phyloP scores from a whole-genome alignment of 2,797 vertebrate genomes.

The Meda fulgida region DNA sequence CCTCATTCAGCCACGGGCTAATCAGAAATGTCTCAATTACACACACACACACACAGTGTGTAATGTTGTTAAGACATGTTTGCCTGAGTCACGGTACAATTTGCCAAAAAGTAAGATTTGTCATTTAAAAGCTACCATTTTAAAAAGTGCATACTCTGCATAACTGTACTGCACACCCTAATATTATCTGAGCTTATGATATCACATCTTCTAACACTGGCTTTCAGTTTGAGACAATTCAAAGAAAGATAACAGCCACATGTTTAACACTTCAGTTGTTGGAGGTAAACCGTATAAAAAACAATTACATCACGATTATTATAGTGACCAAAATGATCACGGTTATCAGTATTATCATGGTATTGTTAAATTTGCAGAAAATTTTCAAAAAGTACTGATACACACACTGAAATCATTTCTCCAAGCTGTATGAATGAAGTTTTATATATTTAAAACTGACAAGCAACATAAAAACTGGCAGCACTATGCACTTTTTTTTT shows the following conservation, averaged over 20 bases:
- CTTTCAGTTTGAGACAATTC: not conserved
- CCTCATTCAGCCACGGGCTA: slow-evolving; percentile 23
- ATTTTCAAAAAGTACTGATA: not conserved
- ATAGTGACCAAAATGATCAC: not conserved
- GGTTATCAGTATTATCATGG: not conserved
- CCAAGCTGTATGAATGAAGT: not conserved
- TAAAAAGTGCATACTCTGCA: slow-evolving; percentile 16
- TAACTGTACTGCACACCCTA: slow-evolving; percentile 7
- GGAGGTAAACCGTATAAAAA: not conserved
- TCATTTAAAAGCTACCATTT: not conserved
- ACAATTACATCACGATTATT: not conserved
- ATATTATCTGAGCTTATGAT: slow-evolving; percentile 25
- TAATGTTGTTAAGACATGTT: slow-evolving; percentile 38
- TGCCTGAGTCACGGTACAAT: slow-evolving; percentile 35
- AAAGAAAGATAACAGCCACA: not conserved
- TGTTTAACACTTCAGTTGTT: slow-evolving; percentile 1
- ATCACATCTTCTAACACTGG: not conserved
- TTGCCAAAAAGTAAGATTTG: slow-evolving; percentile 7
- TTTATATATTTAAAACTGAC: not conserved
- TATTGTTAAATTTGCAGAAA: not conserved
- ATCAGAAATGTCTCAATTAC: slow-evolving; percentile 23
- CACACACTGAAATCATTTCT: not conserved
- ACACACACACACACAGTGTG: slow-evolving; percentile 15
- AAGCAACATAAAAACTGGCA: not conserved
- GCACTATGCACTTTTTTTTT: not conserved